Percentiles rank a stretch among this genome's conserved stretches.
These are phyloP conservation scores for Stomatorhinus walkeri DNA, from an alignment of 2,797 vertebrate genomes.

Conservation along the genomic window DNA sequence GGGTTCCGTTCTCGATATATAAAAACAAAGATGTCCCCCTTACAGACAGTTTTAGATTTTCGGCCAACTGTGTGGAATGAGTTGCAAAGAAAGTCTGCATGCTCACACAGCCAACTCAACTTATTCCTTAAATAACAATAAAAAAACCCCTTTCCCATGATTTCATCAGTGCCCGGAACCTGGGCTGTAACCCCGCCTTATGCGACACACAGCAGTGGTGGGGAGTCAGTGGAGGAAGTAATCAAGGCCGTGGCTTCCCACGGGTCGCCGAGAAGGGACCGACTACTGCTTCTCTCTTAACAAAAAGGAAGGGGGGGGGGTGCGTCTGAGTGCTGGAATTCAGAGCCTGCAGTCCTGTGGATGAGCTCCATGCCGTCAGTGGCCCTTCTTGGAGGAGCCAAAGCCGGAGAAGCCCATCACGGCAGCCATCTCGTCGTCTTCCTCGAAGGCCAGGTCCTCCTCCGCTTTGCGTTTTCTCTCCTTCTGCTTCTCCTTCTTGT, in stretches of 20 bases:
- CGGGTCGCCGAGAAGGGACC: background rate
- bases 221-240: background rate
- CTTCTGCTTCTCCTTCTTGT: conserved; percentile 93
- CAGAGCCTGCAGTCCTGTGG: background rate
- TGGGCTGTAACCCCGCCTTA: background rate
- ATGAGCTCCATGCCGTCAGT: conserved; percentile 56
- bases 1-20: background rate
- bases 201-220: background rate
- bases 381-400: conserved; percentile 85
- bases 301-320: background rate
- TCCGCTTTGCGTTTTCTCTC: conserved; percentile 90
- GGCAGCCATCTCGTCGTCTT: conserved; percentile 94
- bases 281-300: background rate
- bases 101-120: background rate
- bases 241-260: background rate
- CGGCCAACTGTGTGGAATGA: background rate
- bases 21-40: background rate
- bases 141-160: background rate
- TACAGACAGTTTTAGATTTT: background rate
- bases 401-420: conserved; percentile 98
- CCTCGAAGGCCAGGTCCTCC: conserved; percentile 85
- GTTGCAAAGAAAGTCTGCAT: background rate
- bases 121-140: background rate
- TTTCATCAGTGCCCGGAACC: background rate
- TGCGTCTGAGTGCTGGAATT: background rate